Conservation (phyloP, 2,888 invertebrate species). For the Melanargia galathea region DNA sequence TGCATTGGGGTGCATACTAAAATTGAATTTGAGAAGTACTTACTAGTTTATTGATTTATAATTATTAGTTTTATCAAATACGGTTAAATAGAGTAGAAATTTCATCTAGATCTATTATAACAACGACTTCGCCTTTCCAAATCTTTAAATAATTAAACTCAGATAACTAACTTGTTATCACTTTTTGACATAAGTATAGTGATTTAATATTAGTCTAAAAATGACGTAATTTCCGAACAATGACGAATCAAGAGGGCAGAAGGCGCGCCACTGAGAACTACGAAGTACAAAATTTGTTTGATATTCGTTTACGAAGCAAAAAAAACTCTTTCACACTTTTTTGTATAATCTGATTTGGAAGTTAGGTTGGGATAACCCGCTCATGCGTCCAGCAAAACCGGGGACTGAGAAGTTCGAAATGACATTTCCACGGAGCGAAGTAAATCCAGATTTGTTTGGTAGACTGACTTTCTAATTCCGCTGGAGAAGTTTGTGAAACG, state of each 20-base stretch:
- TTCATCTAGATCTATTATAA: neutral
- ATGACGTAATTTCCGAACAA: neutral
- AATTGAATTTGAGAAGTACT: no score
- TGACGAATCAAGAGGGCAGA: neutral
- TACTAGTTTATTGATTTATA: constrained; percentile 1
- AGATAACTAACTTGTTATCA: neutral
- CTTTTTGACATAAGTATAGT: neutral
- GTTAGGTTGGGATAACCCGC: constrained; percentile 40
- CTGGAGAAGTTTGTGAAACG: constrained; percentile 78
- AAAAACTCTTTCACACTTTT: constrained; percentile 73
- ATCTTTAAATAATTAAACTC: neutral
- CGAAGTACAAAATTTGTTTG: neutral
- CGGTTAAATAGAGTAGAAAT: neutral
- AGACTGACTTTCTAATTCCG: constrained; percentile 79
- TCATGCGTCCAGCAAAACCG: constrained; percentile 43
- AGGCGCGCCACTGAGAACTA: neutral
- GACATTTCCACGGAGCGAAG: constrained; percentile 69
- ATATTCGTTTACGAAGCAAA: constrained; percentile 41
- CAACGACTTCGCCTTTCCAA: neutral
- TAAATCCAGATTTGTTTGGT: constrained; percentile 75
- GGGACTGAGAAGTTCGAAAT: constrained; percentile 62
- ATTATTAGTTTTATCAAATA: no score
- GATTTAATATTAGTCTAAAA: neutral
- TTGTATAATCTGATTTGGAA: constrained; percentile 47
- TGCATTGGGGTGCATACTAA: no score